phyloP scores from a whole-genome alignment of 2,113 vertebrate species.

The Hemicordylus capensis region DNA sequence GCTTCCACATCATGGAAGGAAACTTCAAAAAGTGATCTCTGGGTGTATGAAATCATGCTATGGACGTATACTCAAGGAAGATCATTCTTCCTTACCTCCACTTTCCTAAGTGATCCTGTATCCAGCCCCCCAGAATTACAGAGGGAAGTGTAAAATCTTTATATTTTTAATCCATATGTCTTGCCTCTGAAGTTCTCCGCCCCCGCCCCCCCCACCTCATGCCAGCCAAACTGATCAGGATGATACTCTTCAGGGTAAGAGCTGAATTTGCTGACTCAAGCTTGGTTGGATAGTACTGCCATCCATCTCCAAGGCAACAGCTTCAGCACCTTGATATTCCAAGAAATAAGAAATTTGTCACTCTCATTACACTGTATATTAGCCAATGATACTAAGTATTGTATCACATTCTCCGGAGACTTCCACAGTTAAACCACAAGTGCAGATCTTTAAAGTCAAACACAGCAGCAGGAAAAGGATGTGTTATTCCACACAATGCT shows the following conservation, averaged over 20 bases:
- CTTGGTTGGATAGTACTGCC: slow-evolving; percentile 21
- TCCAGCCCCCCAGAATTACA: neutral
- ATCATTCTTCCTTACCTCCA: neutral
- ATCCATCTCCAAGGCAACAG: slow-evolving; percentile 37
- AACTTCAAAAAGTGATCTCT: neutral
- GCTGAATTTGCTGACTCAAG: neutral
- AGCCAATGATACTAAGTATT: slow-evolving; percentile 28
- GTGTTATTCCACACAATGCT: neutral
- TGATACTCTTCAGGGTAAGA: slow-evolving; percentile 31
- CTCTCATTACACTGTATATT: slow-evolving; percentile 36
- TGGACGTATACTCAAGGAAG: neutral
- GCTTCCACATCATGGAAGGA: neutral
- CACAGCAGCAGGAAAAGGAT: neutral
- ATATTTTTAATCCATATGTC: slow-evolving; percentile 47
- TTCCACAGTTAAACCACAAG: neutral
- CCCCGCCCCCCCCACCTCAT: neutral
- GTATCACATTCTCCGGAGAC: slow-evolving; percentile 1
- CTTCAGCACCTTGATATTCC: slow-evolving; percentile 39
- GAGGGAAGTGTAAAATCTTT: slow-evolving; percentile 61
- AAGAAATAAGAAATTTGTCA: slow-evolving; percentile 51
- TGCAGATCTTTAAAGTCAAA: slow-evolving; percentile 14
- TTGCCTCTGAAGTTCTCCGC: slow-evolving; percentile 40
- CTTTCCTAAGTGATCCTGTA: neutral
- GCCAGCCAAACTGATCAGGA: slow-evolving; percentile 37
- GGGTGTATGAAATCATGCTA: neutral